These are phyloP conservation scores for Microplitis manilae DNA, from an alignment of 2,888 invertebrate genomes.

Conservation along the genomic window DNA sequence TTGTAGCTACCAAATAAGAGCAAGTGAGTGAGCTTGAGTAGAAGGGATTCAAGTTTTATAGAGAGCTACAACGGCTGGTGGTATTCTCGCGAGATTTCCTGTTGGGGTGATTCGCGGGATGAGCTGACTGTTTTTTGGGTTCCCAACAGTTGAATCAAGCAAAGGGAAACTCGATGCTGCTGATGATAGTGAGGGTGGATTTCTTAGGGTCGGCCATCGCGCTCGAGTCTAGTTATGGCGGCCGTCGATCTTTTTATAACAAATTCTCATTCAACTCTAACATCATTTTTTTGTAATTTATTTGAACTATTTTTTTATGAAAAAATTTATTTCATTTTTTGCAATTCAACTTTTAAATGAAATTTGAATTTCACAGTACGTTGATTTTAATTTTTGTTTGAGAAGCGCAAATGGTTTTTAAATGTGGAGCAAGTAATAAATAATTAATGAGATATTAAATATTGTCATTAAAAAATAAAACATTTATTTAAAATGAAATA, in stretches of 20 bases:
- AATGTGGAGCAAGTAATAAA: background rate
- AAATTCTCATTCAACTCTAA: background rate
- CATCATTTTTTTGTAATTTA: background rate
- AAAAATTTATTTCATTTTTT: background rate
- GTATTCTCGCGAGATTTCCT: slow-evolving; percentile 64
- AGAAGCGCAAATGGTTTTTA: background rate
- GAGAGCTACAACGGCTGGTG: slow-evolving; percentile 51
- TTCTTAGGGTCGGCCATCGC: slow-evolving; percentile 67
- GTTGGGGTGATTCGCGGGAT: slow-evolving; percentile 50
- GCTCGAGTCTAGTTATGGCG: slow-evolving; percentile 66
- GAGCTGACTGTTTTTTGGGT: slow-evolving; percentile 51
- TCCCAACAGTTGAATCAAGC: slow-evolving; percentile 33
- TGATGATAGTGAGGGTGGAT: slow-evolving; percentile 66
- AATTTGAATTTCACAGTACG: background rate
- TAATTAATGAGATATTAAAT: slow-evolving; percentile 12
- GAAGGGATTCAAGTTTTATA: slow-evolving; percentile 53
- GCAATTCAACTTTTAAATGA: background rate
- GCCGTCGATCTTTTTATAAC: slow-evolving; percentile 45
- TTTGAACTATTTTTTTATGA: background rate
- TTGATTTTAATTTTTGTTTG: background rate
- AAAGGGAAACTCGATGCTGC: slow-evolving; percentile 48
- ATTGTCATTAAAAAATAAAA: background rate
- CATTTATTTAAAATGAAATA: background rate
- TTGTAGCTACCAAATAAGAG: background rate
- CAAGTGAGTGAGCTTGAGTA: background rate